Evolutionary conservation across 1,140 invertebrate species (phyloP), one percentile per base, ranked within the genome.

Genomic region (Nylanderia fulva): DNA sequence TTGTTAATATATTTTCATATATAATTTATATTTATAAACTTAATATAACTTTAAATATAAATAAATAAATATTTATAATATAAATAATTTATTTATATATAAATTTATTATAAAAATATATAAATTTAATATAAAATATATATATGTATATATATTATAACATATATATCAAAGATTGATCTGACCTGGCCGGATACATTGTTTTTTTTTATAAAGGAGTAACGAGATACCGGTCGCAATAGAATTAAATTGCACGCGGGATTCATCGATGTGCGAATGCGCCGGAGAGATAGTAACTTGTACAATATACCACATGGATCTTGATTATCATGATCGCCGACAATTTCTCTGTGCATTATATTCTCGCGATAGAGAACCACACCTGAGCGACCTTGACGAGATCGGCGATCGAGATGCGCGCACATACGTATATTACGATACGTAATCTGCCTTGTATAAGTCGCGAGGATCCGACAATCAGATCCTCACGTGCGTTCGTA

Each of bases 311-410:
- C 33, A 64, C 63, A 42, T 80, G 76, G 63, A 69, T 58, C 77
- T 82, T 29, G 77, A 82, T 82, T 72, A 72, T 82, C 45, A 72
- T 79, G 76, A 79, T 82, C 54, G 36, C 77, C 63, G 27, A 48
- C 76, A 29, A 61, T 77, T 64, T 80, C 63, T 33, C 4, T 11
- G 52, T 39, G 66, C 45, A 21, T 29, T 58, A 42, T 71, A 42
- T 71, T 82, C 76, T 56, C 36, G 42, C 11, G 63, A 71, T 69
- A n/a, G 1, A 24, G 66, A 72, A 83, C 72, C 66, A 58, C 66
- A 85, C 27, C 63, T 83, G 63, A 60, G 11, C 27, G 80, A 85
- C 85, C 71, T 85, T 85, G 85, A 85, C 64, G 82, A 68, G 52
- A 86, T 85, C 66, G 64, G 48, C 64, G 33, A 85, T 86, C 64